A percentile compares a stretch with the other conserved stretches of the same genome.
These are phyloP conservation scores for Unio delphinus DNA, from an alignment of 2,888 invertebrate species.

Conservation along the genomic window DNA sequence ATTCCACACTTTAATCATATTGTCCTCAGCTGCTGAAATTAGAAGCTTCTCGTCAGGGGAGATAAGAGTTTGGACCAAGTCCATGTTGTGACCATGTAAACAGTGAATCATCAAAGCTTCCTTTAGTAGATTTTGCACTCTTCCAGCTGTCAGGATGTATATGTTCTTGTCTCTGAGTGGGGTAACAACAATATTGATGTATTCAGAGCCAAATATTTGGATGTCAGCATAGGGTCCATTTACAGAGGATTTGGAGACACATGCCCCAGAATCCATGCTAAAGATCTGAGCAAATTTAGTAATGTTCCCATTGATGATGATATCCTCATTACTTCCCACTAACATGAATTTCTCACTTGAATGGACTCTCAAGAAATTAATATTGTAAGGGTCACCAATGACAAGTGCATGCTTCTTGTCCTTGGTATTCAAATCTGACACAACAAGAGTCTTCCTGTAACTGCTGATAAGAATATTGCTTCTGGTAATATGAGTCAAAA, in stretches of 20 bases:
- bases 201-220: slow-evolving; percentile 33
- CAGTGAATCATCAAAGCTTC: slow-evolving; percentile 26
- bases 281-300: slow-evolving; percentile 33
- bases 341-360: slow-evolving; percentile 37
- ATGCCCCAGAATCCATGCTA: slow-evolving; percentile 20
- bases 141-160: slow-evolving; percentile 13
- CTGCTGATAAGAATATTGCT: slow-evolving; percentile 2
- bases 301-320: slow-evolving; percentile 16
- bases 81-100: slow-evolving; percentile 38
- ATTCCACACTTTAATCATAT: slow-evolving; percentile 49
- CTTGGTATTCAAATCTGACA: slow-evolving; percentile 29
- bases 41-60: slow-evolving; percentile 24
- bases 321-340: slow-evolving; percentile 16
- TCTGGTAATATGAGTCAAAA: slow-evolving; percentile 1
- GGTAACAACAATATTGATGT: slow-evolving; percentile 4
- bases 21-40: slow-evolving; percentile 44
- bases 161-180: too few relatives aligned
- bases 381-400: slow-evolving; percentile 22
- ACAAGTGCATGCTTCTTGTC: slow-evolving; percentile 16
- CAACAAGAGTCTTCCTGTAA: slow-evolving; percentile 1
- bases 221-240: slow-evolving; percentile 21
- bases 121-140: slow-evolving; percentile 13
- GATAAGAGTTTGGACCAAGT: slow-evolving; percentile 29
- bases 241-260: slow-evolving; percentile 19
- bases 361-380: slow-evolving; percentile 31